Percentiles rank a stretch among this genome's conserved stretches.
These are phyloP conservation scores for Apotomis turbidana DNA, from an alignment of 2,888 invertebrate genomes.

Conservation along the genomic window DNA sequence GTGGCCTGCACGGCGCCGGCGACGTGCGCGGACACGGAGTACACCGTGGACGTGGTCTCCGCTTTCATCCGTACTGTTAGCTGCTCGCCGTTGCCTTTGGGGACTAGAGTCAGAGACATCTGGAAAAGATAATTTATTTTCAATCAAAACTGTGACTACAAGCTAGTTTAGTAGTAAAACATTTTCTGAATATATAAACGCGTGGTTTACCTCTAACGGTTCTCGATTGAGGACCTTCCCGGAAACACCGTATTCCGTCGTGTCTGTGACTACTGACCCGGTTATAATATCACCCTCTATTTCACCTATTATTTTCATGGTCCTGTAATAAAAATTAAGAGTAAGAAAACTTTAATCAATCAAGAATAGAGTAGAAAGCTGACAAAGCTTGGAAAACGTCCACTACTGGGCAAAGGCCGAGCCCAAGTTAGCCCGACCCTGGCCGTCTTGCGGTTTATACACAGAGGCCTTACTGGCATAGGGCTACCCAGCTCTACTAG, in stretches of 20 bases:
- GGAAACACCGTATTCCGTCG: constrained; percentile 67
- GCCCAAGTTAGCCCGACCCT: too few relatives aligned
- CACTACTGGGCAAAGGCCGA: neutral
- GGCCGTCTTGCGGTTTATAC: too few relatives aligned
- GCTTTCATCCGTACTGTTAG: constrained; percentile 65
- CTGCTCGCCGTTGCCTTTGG: constrained; percentile 67
- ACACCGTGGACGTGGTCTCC: constrained; percentile 52
- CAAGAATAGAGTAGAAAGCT: too few relatives aligned
- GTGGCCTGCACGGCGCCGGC: constrained; percentile 63
- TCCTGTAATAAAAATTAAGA: constrained; percentile 53
- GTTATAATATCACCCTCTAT: constrained; percentile 68
- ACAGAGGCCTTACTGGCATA: too few relatives aligned
- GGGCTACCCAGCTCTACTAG: too few relatives aligned
- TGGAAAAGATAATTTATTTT: constrained; percentile 46
- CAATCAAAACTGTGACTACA: neutral
- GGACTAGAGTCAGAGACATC: constrained; percentile 66
- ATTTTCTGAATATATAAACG: neutral
- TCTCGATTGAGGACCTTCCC: constrained; percentile 69
- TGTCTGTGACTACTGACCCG: constrained; percentile 71
- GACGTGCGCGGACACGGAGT: constrained; percentile 64
- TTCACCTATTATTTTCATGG: constrained; percentile 72
- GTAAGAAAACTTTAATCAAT: too few relatives aligned
- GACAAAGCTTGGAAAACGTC: neutral
- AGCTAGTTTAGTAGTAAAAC: too few relatives aligned
- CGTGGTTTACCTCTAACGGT: constrained; percentile 68